phyloP scores from a whole-genome alignment of 2,113 vertebrate species.

The Manacus vitellinus region DNA sequence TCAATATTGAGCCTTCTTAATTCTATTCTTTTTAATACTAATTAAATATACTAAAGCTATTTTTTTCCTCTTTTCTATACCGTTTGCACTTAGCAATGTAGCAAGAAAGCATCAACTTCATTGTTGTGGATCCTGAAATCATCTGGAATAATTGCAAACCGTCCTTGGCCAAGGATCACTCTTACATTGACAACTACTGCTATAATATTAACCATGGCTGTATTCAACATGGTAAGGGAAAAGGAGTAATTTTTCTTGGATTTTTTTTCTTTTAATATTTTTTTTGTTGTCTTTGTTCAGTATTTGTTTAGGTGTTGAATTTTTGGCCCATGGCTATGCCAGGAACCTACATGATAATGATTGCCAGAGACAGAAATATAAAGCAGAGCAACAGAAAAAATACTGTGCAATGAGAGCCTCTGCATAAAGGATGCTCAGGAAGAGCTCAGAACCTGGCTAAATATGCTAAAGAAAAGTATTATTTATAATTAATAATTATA shows the following conservation, averaged over 20 bases:
- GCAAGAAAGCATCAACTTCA: slow-evolving; percentile 86
- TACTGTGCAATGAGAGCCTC: background rate
- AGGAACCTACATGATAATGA: background rate
- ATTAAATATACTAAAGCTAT: background rate
- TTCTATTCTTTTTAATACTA: background rate
- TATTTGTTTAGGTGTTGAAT: background rate
- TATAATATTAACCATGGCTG: slow-evolving; percentile 91
- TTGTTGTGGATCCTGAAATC: slow-evolving; percentile 91
- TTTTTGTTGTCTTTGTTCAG: background rate
- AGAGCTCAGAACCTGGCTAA: background rate
- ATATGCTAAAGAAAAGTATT: background rate
- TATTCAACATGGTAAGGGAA: slow-evolving; percentile 94
- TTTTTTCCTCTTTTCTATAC: background rate
- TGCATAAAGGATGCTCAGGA: background rate
- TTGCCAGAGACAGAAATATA: background rate
- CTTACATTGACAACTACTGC: slow-evolving; percentile 91
- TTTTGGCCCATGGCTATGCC: background rate
- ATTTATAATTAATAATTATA: background rate
- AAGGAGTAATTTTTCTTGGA: background rate
- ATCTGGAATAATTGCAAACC: slow-evolving; percentile 91
- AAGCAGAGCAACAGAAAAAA: background rate
- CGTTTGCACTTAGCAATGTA: slow-evolving; percentile 83
- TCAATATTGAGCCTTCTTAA: background rate
- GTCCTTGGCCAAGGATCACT: slow-evolving; percentile 90
- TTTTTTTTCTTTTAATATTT: too few relatives aligned